phyloP scores from a whole-genome alignment of 2,113 vertebrate genomes.

The Xenopus tropicalis region UCB_Xtro_10.0 CM004448.2:152980501-152981000 shows the following conservation, averaged over 20 bases:
- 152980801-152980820: no score
- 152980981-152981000: no score
- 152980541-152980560: slow-evolving; percentile 60
- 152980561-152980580: slow-evolving; percentile 66
- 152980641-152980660: slow-evolving; percentile 70
- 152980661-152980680: slow-evolving; percentile 78
- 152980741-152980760: slow-evolving; percentile 84
- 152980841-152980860: no score
- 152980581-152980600: slow-evolving; percentile 63
- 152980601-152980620: slow-evolving; percentile 73
- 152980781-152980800: neutral
- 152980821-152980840: no score
- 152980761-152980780: slow-evolving; percentile 52
- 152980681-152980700: slow-evolving; percentile 61
- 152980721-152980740: slow-evolving; percentile 71
- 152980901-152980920: no score
- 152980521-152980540: slow-evolving; percentile 30
- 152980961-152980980: no score
- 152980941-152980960: no score
- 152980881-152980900: no score
- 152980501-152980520: no score
- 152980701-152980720: slow-evolving; percentile 63
- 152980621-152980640: slow-evolving; percentile 74
- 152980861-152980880: no score
- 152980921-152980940: no score